Evolutionary conservation across 2,888 invertebrate genomes (phyloP).

Genomic region (Drosophila paranaensis): DNA sequence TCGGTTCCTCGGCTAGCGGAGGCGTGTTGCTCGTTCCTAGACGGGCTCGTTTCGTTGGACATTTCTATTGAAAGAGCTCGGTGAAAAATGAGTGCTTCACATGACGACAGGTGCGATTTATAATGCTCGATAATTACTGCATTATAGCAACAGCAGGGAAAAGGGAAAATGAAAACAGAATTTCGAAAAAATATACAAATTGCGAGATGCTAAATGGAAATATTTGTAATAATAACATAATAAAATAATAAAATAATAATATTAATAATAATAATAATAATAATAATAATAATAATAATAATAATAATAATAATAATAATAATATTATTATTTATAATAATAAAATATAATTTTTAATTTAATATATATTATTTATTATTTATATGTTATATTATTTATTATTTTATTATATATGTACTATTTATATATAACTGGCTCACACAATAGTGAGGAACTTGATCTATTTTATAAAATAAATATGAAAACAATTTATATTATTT

Average conservation of each 20-base stretch:
- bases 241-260: no score
- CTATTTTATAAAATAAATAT: no score
- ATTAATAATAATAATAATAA: no score
- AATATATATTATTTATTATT: background rate
- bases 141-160: background rate
- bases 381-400: background rate
- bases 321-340: background rate
- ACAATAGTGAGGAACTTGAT: no score
- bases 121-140: slow-evolving; percentile 6
- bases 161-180: background rate
- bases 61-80: slow-evolving; percentile 34
- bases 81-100: slow-evolving; percentile 33
- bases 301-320: no score
- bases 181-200: background rate
- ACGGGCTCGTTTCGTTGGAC: slow-evolving; percentile 22
- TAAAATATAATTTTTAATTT: background rate
- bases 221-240: no score
- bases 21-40: slow-evolving; percentile 39
- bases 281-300: background rate
- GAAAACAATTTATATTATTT: no score
- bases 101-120: slow-evolving; percentile 61
- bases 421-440: no score
- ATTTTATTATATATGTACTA: background rate
- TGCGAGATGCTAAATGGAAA: no score
- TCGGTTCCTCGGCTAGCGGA: slow-evolving; percentile 21